Evolutionary conservation across 2,113 vertebrate genomes (phyloP), one percentile per base, ranked within the genome.

Genomic region (Stictonetta naevosa): DNA sequence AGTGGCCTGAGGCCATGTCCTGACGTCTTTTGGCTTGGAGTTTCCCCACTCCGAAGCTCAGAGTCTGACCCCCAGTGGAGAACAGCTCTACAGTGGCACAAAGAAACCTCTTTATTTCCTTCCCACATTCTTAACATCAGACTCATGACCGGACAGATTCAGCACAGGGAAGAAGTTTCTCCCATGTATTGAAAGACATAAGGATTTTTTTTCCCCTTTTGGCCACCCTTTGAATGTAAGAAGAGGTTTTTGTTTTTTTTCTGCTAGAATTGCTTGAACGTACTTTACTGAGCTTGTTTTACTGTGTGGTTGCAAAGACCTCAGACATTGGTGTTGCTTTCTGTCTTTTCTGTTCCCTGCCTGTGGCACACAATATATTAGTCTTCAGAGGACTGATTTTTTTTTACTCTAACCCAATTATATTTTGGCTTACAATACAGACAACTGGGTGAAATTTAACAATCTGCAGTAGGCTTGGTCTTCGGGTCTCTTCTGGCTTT

Each of bases 361-460:
- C 88, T 84, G 38, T 44, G 86, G 66, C 48, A 25, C 40, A 68
- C 38, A 75, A 56, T 26, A 12, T 33, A 78, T 78, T 63, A 66
- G 50, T 80, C 84, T 89, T 71, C 50, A 83, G 71, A 85, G 26
- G 14, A 69, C n/a, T 72, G 25, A 25, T 4, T 46, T 28, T 33
- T 80, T 38, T n/a, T 56, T 72, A 64, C 66, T 79, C 67, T 77
- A 87, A 71, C 62, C 20, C 66, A 75, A 48, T 89, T 84, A 75
- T 67, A 67, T 68, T 74, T 58, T 74, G 72, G 38, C 53, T 58
- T 42, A 58, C 11, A 72, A 75, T 68, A 62, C 55, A 91, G 58
- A 90, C 50, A 88, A 90, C 16, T 58, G 23, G 20, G 31, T 66
- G 55, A 91, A 85, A 90, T 91, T 79, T 42, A 94, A 91, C 55